A percentile compares a stretch with the other conserved stretches of the same genome.
Conservation (phyloP, 2,888 invertebrate genomes). For the Oscheius sp. region DNA sequence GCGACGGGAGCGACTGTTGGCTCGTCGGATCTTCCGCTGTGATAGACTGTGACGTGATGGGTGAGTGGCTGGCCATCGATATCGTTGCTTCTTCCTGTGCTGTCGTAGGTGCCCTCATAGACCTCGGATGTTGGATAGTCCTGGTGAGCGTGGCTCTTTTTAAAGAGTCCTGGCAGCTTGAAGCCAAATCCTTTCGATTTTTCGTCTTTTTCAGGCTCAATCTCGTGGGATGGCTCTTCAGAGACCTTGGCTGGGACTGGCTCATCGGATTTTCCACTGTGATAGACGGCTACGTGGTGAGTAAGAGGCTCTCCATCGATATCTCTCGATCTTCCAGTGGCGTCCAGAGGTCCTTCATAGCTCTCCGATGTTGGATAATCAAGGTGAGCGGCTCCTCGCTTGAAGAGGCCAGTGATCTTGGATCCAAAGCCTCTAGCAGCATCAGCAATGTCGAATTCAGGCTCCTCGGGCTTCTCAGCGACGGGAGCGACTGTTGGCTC, state of each 20-base stretch:
- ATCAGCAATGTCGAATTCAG: constrained; percentile 29
- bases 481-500: constrained; percentile 30
- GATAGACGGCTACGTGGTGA: constrained; percentile 45
- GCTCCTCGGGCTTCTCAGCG: constrained; percentile 28
- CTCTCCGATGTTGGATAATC: constrained; percentile 45
- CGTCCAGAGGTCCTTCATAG: constrained; percentile 46
- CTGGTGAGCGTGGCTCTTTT: constrained; percentile 37
- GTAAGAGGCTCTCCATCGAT: constrained; percentile 41
- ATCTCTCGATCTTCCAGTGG: constrained; percentile 35
- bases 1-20: not conserved
- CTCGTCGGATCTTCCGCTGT: constrained; percentile 35
- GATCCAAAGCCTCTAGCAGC: constrained; percentile 33
- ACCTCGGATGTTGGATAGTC: constrained; percentile 34
- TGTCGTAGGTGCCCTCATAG: constrained; percentile 40
- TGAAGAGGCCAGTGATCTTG: constrained; percentile 49
- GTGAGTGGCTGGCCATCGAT: constrained; percentile 38
- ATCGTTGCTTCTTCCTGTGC: constrained; percentile 21
- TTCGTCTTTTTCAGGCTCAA: not conserved
- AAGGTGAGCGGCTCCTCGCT: constrained; percentile 41
- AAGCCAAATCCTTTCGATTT: constrained; percentile 37
- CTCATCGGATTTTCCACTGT: constrained; percentile 32
- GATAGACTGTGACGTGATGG: constrained; percentile 41
- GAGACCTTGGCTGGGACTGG: constrained; percentile 21
- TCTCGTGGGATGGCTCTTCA: constrained; percentile 15
- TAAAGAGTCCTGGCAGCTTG: constrained; percentile 41